Base-by-base conservation (phyloP, 2,797 vertebrate species). In the Trachurus trachurus region DNA sequence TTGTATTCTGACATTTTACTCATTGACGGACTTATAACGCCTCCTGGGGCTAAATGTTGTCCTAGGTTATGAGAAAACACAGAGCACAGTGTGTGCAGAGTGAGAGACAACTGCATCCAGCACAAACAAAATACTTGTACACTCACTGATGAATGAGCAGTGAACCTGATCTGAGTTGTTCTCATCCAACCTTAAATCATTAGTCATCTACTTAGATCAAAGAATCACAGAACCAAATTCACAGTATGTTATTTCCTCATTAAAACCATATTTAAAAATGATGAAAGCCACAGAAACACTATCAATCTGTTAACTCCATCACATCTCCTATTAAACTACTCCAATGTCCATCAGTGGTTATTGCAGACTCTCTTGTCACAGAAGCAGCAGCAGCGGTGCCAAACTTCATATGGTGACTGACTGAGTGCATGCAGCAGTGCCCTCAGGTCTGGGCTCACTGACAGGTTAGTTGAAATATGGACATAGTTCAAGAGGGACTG, bases 401-500 rank as follows among this genome's bases (percentile, higher is more conserved):
- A 71, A 49, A 66, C 47, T 7, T 68, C 39, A 40, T 5, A 26
- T 19, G 61, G 57, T 54, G 57, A 65, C 42, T 49, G 76, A 73
- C 59, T 68, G 78, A 60, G 26, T 72, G 58, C 64, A 68, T 72
- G 5, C 44, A 66, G 45, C 26, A 19, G 11, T 53, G 45, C 42
- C 69, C 61, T 66, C 61, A 67, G 59, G 73, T 74, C 39, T 26
- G 11, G 31, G 31, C 67, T 67, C 50, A 49, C 53, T 83, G 64
- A 74, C 77, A 82, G 61, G 49, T 78, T 49, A 57, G 21, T 26
- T 86, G 71, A 85, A 88, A 76, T 63, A 85, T 86, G 66, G 63
- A 52, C 56, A 12, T 21, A 47, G 45, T 70, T 83, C 42, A 78
- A 57, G 34, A 78, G 45, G 60, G 56, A 73, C 57, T 45, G 31